These are phyloP conservation scores for Scytalopus superciliaris DNA, from an alignment of 2,113 vertebrate genomes.

Conservation along the genomic window DNA sequence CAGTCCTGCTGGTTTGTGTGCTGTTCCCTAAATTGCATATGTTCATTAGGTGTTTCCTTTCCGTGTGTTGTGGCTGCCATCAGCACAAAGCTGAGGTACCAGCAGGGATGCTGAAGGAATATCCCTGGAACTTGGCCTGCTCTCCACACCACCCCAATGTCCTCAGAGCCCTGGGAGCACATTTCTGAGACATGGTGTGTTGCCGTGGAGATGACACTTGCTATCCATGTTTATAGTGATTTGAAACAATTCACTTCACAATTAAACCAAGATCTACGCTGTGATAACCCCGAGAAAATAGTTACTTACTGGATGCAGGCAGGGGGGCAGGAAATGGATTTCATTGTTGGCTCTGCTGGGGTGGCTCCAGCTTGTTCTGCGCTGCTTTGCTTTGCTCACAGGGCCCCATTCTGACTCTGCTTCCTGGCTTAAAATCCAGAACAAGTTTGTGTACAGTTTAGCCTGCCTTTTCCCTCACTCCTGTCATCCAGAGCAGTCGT, in stretches of 20 bases:
- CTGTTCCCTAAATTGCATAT: not conserved
- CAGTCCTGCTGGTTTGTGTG: not conserved
- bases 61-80: not conserved
- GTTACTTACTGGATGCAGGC: not conserved
- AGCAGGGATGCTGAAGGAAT: not conserved
- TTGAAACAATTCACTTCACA: not conserved
- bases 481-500: not conserved
- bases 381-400: not conserved
- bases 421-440: slow-evolving; percentile 43
- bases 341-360: not conserved
- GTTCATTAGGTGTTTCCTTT: not conserved
- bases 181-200: not conserved
- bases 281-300: slow-evolving; percentile 7
- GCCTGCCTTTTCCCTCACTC: not conserved
- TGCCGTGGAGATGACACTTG: slow-evolving; percentile 33
- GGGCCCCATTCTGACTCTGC: not conserved
- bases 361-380: not conserved
- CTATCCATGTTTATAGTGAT: not conserved
- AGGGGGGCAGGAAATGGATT: not conserved
- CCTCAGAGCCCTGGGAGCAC: not conserved
- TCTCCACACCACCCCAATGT: rapidly evolving
- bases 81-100: not conserved
- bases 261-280: slow-evolving; percentile 33
- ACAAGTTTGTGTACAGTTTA: not conserved
- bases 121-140: not conserved